Conservation (phyloP, 1,140 invertebrate species). For the Hypothenemus hampei region DNA sequence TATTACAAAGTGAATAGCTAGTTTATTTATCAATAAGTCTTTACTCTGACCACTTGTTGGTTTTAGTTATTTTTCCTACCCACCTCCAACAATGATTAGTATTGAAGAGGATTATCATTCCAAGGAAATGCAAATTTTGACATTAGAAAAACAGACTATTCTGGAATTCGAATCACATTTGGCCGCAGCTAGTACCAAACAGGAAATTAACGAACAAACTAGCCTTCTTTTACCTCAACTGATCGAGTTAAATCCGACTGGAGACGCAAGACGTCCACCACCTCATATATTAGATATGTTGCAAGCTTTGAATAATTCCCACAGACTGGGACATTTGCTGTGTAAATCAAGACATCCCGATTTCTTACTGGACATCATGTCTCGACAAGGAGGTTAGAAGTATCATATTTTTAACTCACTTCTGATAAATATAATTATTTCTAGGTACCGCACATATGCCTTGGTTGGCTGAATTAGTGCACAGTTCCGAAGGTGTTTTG, state of each 20-base stretch:
- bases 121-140: conserved; percentile 56
- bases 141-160: conserved; percentile 76
- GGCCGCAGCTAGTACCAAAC: conserved; percentile 79
- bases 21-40: background rate
- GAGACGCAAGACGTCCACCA: conserved; percentile 75
- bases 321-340: conserved; percentile 83
- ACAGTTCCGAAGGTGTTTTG: conserved; percentile 81
- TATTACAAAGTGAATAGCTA: conserved; percentile 76
- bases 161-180: conserved; percentile 91
- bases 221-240: conserved; percentile 79
- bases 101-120: conserved; percentile 40
- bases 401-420: background rate
- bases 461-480: conserved; percentile 92
- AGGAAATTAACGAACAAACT: conserved; percentile 85
- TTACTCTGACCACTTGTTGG: background rate
- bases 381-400: conserved; percentile 61
- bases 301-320: conserved; percentile 68
- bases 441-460: conserved; percentile 83
- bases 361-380: conserved; percentile 89
- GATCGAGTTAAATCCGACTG: conserved; percentile 75
- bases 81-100: conserved; percentile 60
- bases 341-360: conserved; percentile 87
- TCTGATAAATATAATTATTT: conserved; percentile 2
- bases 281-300: conserved; percentile 72
- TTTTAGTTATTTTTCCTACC: conserved; percentile 62